Base-by-base conservation (phyloP, 2,113 vertebrate genomes). In the Cervus canadensis region DNA sequence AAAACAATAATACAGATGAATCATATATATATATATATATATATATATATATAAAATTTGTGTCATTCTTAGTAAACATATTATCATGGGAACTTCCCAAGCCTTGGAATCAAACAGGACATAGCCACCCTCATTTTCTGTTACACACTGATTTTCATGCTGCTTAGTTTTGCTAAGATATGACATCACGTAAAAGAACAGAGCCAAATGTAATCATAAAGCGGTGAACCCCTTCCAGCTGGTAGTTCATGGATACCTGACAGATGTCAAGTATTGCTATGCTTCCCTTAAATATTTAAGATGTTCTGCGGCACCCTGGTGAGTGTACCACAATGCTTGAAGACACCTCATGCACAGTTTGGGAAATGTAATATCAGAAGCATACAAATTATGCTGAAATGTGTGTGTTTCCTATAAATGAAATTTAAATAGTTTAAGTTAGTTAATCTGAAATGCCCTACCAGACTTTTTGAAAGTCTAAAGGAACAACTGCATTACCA, bases 391-490 rank as follows among this genome's bases (percentile, higher is more conserved):
- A 82, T 64, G 28, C 56, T 79, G 13, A 71, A 78, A 76, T 83
- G 6, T 81, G 8, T 83, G 43, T 91, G 30, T 3, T 81, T 86
- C 67, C 25, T 71, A 59, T 36, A 15, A 78, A 23, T 82, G 85
- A 93, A 91, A 88, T 90, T 95, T 71, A 79, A 95, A 64, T 40
- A 87, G 71, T 60, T 83, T 56, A 60, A 85, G 78, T 36, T 86
- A 85, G 78, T 36, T 86, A 28, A 82, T 54, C 19, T 82, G n/a
- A 23, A 89, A 60, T 5, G 54, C 7, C 2, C 40, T 76, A 16
- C 7, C 48, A 76, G 15, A 86, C 23, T 43, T 52, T 7, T 21
- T 48, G 7, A 43, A 94, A 71, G n/a, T 85, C 36, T 36, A 54
- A 11, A 79, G 26, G 1, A 21, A 7, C 56, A 81, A 74, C 9